Evolutionary conservation across 2,888 invertebrate genomes (phyloP).

Genomic region (Orthonychiurus folsomi): DNA sequence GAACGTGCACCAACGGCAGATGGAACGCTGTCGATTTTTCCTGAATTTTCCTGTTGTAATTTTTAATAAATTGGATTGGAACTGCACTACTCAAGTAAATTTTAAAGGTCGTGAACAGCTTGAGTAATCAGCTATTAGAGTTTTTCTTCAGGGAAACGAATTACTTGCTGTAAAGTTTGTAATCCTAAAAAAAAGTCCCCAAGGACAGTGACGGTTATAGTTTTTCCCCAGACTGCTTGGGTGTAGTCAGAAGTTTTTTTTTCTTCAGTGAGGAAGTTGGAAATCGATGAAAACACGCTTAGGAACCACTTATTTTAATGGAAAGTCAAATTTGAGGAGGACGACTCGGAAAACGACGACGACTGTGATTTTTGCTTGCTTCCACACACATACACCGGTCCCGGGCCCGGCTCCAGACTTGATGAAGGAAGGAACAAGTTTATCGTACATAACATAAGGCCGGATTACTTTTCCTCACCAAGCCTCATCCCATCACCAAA

Average conservation of each 20-base stretch:
- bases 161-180: too few species aligned
- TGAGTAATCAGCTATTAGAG: conserved; percentile 2
- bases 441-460: background rate
- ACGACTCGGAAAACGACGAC: background rate
- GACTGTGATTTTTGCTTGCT: conserved; percentile 4
- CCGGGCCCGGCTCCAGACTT: background rate
- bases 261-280: background rate
- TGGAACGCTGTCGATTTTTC: too few species aligned
- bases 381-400: background rate
- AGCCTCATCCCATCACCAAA: background rate
- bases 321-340: conserved; percentile 17
- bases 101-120: too few species aligned
- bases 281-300: conserved; percentile 15
- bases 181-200: background rate
- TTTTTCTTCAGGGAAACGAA: too few species aligned
- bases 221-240: background rate
- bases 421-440: background rate
- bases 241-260: background rate
- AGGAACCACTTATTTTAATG: conserved; percentile 20
- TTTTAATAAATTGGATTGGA: too few species aligned
- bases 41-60: too few species aligned
- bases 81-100: too few species aligned
- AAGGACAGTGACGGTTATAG: too few species aligned
- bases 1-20: too few species aligned
- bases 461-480: background rate